These are phyloP conservation scores for Ramphastos sulfuratus DNA, from an alignment of 2,113 vertebrate genomes.

Conservation along the genomic window DNA sequence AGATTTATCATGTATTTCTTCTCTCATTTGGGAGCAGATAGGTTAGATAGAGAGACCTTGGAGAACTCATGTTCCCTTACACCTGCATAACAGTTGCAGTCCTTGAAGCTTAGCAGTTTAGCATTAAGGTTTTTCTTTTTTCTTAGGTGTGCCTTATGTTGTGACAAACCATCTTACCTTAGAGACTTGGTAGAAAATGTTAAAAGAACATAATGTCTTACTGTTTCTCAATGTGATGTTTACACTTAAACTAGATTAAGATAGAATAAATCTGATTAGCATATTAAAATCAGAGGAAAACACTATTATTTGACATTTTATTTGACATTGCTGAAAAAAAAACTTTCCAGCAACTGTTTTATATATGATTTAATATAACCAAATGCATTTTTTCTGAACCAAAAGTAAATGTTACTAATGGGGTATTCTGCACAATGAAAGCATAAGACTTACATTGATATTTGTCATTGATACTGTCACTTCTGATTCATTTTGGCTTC, in stretches of 20 bases:
- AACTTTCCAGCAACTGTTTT: background rate
- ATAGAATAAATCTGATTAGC: background rate
- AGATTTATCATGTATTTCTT: background rate
- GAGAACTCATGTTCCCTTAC: background rate
- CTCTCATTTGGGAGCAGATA: background rate
- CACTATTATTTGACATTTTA: background rate
- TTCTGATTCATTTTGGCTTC: background rate
- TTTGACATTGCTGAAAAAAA: background rate
- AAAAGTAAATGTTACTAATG: background rate
- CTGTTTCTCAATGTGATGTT: background rate
- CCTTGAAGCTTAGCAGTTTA: background rate
- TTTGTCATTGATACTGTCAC: background rate
- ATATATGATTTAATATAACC: background rate
- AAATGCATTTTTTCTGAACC: background rate
- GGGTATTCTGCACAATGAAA: background rate
- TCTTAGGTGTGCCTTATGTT: background rate
- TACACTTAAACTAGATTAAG: background rate
- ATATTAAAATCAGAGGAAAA: background rate
- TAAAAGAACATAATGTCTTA: rapidly evolving
- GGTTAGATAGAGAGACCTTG: rapidly evolving
- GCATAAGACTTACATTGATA: background rate
- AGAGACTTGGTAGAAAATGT: background rate
- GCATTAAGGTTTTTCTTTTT: background rate
- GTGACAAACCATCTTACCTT: background rate
- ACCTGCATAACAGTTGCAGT: background rate